Base-by-base conservation (phyloP, 1,140 invertebrate genomes). In the Drosophila kepulauana region DNA sequence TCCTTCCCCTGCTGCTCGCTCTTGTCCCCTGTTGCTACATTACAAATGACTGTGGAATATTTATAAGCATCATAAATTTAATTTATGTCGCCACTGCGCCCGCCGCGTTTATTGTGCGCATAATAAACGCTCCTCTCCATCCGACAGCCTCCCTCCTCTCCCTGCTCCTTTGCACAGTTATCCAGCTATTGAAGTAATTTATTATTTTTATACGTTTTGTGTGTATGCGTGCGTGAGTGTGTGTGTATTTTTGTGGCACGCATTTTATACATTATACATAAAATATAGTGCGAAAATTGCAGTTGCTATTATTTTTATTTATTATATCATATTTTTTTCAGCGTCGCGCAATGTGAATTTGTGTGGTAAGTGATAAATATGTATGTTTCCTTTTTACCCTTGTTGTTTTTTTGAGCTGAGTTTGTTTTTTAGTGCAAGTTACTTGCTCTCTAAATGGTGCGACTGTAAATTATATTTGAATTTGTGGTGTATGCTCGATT, bases 51-150 rank as follows among this genome's bases (percentile, higher is more conserved):
- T 81, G 78, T 85, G 78, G 82, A 85, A 81, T 78, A 81, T 81
- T 81, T 81, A 81, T 81, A 81, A 81, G 78, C 78, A 81, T 81
- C 78, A 81, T 81, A 81, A 81, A 81, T 81, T 81, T 81, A 88
- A 89, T 89, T 89, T 89, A 78, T 90, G 85, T 85, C 78, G 75
- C 78, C 78, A 73, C 75, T 78, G 75, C 70, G 70, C 75, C 75
- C 75, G 85, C 81, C 82, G 81, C 85, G 85, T 89, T 89, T 90
- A 89, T 89, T 89, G 82, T 89, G 78, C 85, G 85, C 86, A 89
- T 88, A 89, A 89, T 89, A 89, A 90, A 90, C 81, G 85, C 76
- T 64, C 65, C 56, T 61, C 49, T 41, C 56, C 77, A 64, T 64
- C 72, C 63, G 62, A 68, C 76, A 70, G 57, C 67, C 68, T 49